Evolutionary conservation across 2,888 invertebrate genomes (phyloP).

Genomic region (Phorcus lineatus): DNA sequence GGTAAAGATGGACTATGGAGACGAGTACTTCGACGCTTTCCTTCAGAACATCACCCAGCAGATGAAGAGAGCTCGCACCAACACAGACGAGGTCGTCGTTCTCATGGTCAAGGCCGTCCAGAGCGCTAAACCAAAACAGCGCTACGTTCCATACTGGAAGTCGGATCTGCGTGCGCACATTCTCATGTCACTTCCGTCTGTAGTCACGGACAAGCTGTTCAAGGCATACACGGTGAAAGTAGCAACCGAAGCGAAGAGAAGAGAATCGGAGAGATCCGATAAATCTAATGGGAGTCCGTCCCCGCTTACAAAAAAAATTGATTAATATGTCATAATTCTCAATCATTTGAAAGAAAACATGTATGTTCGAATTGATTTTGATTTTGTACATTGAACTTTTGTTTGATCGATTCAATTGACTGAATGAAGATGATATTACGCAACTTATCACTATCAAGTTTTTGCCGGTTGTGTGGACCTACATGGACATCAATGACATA

Average conservation of each 20-base stretch:
- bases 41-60: conserved; percentile 57
- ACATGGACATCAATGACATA: too few species aligned
- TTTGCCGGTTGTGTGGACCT: too few species aligned
- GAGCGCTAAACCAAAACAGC: conserved; percentile 50
- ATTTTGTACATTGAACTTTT: too few species aligned
- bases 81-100: conserved; percentile 62
- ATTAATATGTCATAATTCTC: too few species aligned
- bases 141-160: conserved; percentile 66
- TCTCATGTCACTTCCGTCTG: conserved; percentile 56
- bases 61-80: conserved; percentile 62
- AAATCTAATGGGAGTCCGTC: conserved; percentile 12
- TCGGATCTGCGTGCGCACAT: conserved; percentile 59
- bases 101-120: conserved; percentile 65
- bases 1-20: conserved; percentile 67
- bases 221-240: conserved; percentile 30
- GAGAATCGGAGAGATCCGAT: conserved; percentile 19
- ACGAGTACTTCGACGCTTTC: conserved; percentile 69
- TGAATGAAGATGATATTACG: too few species aligned
- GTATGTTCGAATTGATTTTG: too few species aligned
- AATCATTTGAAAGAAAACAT: too few species aligned
- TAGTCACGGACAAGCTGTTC: conserved; percentile 61
- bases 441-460: too few species aligned
- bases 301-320: too few species aligned
- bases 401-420: too few species aligned
- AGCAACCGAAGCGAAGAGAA: conserved; percentile 14